Evolutionary conservation across 2,797 vertebrate species (phyloP), one percentile per base, ranked within the genome.

Genomic region (Chromobotia macracanthus): DNA sequence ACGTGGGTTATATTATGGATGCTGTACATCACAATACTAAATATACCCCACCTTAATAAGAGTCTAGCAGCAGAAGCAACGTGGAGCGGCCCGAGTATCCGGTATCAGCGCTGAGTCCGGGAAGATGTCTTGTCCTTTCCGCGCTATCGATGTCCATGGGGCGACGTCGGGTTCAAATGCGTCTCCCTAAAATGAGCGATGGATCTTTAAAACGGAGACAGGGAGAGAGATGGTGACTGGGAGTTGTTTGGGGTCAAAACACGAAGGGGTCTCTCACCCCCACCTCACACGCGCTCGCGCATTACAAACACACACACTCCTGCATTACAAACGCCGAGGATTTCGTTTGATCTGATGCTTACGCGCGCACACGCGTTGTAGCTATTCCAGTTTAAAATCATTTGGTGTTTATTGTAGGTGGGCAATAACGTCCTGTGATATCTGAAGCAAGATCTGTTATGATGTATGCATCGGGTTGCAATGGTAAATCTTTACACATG

Each of bases 171-270:
- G 88, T 89, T 87, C 88, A 82, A 87, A 90, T 90, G 88, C 91
- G 92, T 91, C 91, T 92, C 83, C 72, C 87, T 81, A 81, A 88
- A 86, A 87, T 86, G 91, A 93, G 87, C 86, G 88, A 87, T 87
- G 90, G 85, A 85, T 89, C 90, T 89, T 91, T 91, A 87, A 87
- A 85, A 69, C 78, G 44, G 9, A 79, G 66, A 71, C 76, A 83
- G 72, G 83, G 81, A 67, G 35, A 38, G 82, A 77, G 76, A 79
- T 84, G 87, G 88, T 89, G 87, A 89, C 74, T 82, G 89, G 72
- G 86, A 90, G 90, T 91, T 90, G 92, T 91, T 92, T 92, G 90
- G 92, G 92, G 93, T 94, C 93, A 94, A 91, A 93, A 91, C 93
- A 88, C 92, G 87, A 89, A 91, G 91, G 92, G 93, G 91, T 92